Conservation (phyloP, 2,888 invertebrate species). For the Acleris sparsana region DNA sequence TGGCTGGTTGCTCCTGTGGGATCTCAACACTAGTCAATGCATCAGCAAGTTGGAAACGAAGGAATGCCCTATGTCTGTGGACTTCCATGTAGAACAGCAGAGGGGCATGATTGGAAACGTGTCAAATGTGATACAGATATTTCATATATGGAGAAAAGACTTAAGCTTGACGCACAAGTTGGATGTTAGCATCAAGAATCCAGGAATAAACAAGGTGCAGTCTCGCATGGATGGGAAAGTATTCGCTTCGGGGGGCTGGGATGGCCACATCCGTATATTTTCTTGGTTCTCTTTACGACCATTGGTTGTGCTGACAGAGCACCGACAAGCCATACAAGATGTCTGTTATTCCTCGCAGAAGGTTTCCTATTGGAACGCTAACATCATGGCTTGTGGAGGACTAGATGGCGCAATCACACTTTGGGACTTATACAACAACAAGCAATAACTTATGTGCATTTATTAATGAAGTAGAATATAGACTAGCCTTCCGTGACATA, state of each 20-base stretch:
- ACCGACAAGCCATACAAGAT: constrained; percentile 88
- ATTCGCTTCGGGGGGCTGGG: constrained; percentile 90
- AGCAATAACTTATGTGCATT: constrained; percentile 54
- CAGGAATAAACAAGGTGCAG: constrained; percentile 87
- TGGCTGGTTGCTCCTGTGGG: constrained; percentile 89
- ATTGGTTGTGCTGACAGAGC: constrained; percentile 89
- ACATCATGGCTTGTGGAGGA: constrained; percentile 90
- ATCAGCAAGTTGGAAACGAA: constrained; percentile 83
- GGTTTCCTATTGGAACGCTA: constrained; percentile 87
- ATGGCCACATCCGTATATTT: constrained; percentile 88
- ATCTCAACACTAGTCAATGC: constrained; percentile 84
- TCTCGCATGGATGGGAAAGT: constrained; percentile 88
- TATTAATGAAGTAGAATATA: constrained; percentile 30
- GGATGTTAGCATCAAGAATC: constrained; percentile 87
- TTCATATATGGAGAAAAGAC: constrained; percentile 82
- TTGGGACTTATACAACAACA: constrained; percentile 90
- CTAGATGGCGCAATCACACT: constrained; percentile 90
- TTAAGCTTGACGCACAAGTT: constrained; percentile 82
- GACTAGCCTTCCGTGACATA: constrained; percentile 36
- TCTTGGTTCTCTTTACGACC: constrained; percentile 90
- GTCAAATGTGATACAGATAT: constrained; percentile 85
- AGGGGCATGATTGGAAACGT: constrained; percentile 87
- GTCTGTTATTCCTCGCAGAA: constrained; percentile 87
- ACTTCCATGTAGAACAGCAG: constrained; percentile 86
- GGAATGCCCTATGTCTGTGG: constrained; percentile 88